Evolutionary conservation across 2,113 vertebrate species (phyloP).

Genomic region (Oceanodroma tethys): DNA sequence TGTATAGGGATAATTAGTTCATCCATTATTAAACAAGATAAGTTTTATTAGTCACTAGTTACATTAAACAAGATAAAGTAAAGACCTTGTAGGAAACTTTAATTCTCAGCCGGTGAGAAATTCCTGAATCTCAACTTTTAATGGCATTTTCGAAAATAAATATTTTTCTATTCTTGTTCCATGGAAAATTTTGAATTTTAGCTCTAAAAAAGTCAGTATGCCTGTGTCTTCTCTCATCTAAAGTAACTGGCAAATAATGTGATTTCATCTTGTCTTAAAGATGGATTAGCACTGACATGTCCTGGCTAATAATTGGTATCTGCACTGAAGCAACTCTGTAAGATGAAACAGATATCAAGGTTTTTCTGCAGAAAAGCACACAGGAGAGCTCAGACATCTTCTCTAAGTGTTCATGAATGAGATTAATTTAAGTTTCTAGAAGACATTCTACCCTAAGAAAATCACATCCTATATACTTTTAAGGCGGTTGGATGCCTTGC

Average conservation of each 20-base stretch:
- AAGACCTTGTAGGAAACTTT: slow-evolving; percentile 25
- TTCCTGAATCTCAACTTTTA: neutral
- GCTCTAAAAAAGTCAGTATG: neutral
- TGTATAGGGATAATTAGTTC: slow-evolving; percentile 61
- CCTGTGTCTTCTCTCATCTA: neutral
- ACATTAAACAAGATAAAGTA: slow-evolving; percentile 52
- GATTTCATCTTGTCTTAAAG: neutral
- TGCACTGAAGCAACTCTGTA: neutral
- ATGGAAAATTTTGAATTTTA: neutral
- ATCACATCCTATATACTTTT: neutral
- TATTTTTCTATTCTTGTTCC: neutral
- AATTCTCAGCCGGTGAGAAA: neutral
- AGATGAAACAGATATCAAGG: neutral
- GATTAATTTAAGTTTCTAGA: neutral
- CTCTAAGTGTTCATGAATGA: neutral
- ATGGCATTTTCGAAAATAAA: neutral
- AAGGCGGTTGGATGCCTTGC: neutral
- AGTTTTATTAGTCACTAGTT: slow-evolving; percentile 61
- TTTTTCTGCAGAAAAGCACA: neutral
- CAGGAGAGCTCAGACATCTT: neutral
- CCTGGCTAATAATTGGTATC: neutral
- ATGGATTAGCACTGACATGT: neutral
- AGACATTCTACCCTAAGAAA: neutral
- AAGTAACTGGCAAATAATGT: neutral
- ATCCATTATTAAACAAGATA: slow-evolving; percentile 64